Evolutionary conservation across 2,888 invertebrate species (phyloP).

Genomic region (Antheraea assamensis): DNA sequence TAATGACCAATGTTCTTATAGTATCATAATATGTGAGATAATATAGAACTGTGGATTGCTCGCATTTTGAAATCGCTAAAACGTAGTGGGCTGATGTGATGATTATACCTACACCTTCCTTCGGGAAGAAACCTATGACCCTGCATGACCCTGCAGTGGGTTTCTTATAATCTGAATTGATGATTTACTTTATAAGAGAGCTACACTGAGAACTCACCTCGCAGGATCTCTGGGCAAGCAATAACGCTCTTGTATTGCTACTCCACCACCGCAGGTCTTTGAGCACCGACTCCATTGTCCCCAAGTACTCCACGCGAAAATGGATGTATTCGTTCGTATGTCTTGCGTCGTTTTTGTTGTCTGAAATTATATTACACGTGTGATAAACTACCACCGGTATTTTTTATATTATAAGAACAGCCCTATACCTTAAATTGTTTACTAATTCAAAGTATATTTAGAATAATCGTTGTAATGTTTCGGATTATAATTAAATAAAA

Average conservation of each 20-base stretch:
- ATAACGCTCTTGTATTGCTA: constrained; percentile 87
- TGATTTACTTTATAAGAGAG: too few species aligned
- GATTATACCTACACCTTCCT: too few species aligned
- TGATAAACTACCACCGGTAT: neutral
- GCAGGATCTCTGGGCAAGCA: constrained; percentile 82
- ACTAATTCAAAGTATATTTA: neutral
- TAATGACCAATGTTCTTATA: too few species aligned
- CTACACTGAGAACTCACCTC: constrained; percentile 58
- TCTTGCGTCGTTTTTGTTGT: constrained; percentile 54
- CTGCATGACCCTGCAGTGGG: too few species aligned
- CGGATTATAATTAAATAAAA: neutral
- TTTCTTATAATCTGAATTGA: too few species aligned
- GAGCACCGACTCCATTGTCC: constrained; percentile 88
- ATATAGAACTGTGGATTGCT: too few species aligned
- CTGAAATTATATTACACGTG: constrained; percentile 38
- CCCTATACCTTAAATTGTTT: neutral
- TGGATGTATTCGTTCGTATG: constrained; percentile 60
- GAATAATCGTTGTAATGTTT: neutral
- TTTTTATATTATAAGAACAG: neutral
- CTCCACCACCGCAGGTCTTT: constrained; percentile 88
- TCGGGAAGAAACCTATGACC: too few species aligned
- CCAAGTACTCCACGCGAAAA: constrained; percentile 87
- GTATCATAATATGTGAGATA: too few species aligned
- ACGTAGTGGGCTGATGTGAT: too few species aligned
- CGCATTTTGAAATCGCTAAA: too few species aligned